Evolutionary conservation across 2,888 invertebrate species (phyloP), one percentile per base, ranked within the genome.

Genomic region (Sicus ferrugineus): DNA sequence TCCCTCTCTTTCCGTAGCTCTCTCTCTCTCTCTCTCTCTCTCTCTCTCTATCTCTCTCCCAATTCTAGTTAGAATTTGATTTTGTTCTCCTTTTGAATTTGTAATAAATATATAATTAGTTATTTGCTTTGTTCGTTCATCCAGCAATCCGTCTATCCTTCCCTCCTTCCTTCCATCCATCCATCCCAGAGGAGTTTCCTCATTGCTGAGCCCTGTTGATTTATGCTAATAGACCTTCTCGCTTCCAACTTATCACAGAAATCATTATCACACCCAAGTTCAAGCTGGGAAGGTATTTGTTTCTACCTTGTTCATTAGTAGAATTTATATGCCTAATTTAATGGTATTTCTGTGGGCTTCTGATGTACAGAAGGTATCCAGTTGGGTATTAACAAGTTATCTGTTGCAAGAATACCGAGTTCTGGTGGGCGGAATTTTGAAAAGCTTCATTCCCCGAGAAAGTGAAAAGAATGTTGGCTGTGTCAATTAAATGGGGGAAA

Each of bases 311-410:
- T 42, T 42, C 42, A 42, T 42, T 42, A 42, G 42, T 14, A 9
- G 42, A n/a, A 42, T n/a, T 42, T 42, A 42, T 42, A n/a, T 42
- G n/a, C 42, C n/a, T 42, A 42, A 42, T 42, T 42, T 42, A 42
- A 42, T 42, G 42, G 42, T 16, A 9, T 34, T 34, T 7, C 34
- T 34, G 42, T 42, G 9, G 3, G 16, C n/a, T 9, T 4, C n/a
- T n/a, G 42, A n/a, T 42, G 42, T 42, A 42, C 42, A n/a, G 42
- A 42, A 42, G n/a, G 42, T n/a, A 42, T 42, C 14, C 14, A 14
- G n/a, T 42, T 42, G n/a, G n/a, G 5, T 42, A 42, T 42, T 42
- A n/a, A 42, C n/a, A n/a, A 16, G 5, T 42, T 42, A 42, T 1
- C 16, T 4, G 42, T n/a, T 9, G 42, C 1, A 42, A 42, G 16